Percentiles rank a stretch among this genome's conserved stretches.
These are phyloP conservation scores for Halictus rubicundus DNA, from an alignment of 1,140 invertebrate genomes.

Conservation along the genomic window DNA sequence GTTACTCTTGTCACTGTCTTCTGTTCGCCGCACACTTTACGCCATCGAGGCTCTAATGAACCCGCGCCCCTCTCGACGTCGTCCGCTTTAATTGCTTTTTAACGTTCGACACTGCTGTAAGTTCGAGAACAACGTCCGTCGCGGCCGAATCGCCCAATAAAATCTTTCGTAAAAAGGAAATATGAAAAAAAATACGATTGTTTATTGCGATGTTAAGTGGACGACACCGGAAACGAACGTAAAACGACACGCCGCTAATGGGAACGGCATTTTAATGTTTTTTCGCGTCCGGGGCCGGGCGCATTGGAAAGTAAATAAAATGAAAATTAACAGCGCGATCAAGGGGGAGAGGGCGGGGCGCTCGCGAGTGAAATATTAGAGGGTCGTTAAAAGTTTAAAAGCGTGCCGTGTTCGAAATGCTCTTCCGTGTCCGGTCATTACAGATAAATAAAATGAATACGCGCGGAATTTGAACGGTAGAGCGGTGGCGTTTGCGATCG, in stretches of 20 bases:
- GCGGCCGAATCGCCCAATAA: background rate
- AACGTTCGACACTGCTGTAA: background rate
- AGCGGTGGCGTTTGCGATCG: background rate
- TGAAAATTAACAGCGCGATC: no score
- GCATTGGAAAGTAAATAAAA: no score
- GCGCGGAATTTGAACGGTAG: no score
- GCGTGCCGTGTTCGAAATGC: background rate
- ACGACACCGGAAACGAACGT: background rate
- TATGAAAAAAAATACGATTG: background rate
- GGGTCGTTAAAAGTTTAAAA: background rate
- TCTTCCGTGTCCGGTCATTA: background rate
- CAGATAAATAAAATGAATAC: background rate
- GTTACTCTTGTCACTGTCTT: background rate
- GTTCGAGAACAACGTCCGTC: background rate
- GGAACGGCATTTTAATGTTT: background rate
- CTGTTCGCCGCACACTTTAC: background rate
- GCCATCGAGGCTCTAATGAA: background rate
- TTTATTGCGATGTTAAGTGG: background rate
- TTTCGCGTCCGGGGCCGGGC: background rate
- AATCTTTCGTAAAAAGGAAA: background rate
- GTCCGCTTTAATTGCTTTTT: background rate
- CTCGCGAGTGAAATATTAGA: background rate
- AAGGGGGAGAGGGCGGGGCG: no score
- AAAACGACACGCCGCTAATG: background rate
- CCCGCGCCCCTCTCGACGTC: background rate